Evolutionary conservation across 2,797 vertebrate genomes (phyloP).

Genomic region (Margarornis squamiger): DNA sequence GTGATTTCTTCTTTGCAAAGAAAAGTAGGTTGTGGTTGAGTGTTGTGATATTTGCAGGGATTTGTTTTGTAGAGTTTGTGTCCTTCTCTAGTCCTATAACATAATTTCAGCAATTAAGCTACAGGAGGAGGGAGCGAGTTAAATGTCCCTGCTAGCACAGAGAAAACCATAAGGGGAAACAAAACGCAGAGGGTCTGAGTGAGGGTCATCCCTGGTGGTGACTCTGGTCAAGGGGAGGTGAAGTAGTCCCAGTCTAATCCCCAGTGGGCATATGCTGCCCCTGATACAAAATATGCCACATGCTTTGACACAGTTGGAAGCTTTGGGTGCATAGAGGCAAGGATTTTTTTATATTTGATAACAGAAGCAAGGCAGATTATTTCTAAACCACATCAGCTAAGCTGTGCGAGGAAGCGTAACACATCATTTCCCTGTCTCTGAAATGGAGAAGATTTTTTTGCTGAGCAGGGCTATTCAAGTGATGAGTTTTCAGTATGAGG

Average conservation of each 20-base stretch:
- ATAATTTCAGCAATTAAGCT: neutral
- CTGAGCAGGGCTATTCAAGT: neutral
- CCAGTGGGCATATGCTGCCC: neutral
- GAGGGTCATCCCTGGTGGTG: neutral
- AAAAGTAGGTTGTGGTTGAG: neutral
- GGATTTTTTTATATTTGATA: neutral
- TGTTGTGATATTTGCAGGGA: neutral
- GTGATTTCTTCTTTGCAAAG: neutral
- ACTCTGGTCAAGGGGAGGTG: neutral
- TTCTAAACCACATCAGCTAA: neutral
- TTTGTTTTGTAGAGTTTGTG: neutral
- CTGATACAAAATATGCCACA: neutral
- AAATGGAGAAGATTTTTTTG: neutral
- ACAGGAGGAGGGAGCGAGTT: neutral
- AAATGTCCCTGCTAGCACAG: neutral
- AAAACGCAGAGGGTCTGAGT: neutral
- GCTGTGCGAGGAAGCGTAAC: neutral
- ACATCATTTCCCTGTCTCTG: neutral
- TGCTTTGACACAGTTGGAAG: neutral
- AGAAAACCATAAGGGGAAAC: too few species aligned
- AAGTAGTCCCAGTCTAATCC: neutral
- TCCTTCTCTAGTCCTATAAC: neutral
- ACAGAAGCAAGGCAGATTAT: constrained; percentile 14
- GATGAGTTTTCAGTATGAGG: neutral
- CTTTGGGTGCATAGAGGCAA: neutral